Conservation (phyloP, 64 coral and sea anemone genomes). For the Stylophora pistillata region DNA sequence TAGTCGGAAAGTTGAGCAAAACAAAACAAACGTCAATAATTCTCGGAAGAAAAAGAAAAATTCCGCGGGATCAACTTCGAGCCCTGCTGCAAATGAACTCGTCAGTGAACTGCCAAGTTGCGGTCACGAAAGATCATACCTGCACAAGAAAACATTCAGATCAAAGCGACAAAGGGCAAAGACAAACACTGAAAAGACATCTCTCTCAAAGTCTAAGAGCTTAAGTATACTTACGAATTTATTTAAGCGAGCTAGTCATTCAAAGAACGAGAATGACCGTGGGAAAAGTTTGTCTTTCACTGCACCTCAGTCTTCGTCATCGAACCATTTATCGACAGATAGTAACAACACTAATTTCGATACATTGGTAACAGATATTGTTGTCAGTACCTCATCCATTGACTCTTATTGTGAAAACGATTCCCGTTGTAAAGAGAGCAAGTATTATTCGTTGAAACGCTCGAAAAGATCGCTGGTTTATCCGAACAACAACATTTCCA, state of each 20-base stretch:
- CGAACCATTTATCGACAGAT: constrained; percentile 18
- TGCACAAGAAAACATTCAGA: constrained; percentile 32
- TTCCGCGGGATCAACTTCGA: constrained; percentile 29
- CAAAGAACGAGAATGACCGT: constrained; percentile 49
- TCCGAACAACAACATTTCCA: constrained; percentile 27
- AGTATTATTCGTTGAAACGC: constrained; percentile 67
- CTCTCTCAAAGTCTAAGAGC: constrained; percentile 64
- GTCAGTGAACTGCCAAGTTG: constrained; percentile 9
- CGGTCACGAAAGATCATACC: not conserved
- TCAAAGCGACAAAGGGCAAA: constrained; percentile 27
- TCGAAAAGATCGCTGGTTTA: constrained; percentile 56
- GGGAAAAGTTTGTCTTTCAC: constrained; percentile 36
- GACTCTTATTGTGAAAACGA: constrained; percentile 50
- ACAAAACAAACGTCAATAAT: constrained; percentile 54
- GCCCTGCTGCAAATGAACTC: not conserved
- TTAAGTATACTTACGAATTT: constrained; percentile 79
- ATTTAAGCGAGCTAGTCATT: constrained; percentile 63
- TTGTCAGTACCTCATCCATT: constrained; percentile 44
- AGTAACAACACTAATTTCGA: constrained; percentile 5
- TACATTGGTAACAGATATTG: constrained; percentile 27
- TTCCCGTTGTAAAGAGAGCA: not conserved
- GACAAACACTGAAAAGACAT: constrained; percentile 47
- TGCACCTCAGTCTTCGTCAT: not conserved
- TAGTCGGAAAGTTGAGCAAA: constrained; percentile 50
- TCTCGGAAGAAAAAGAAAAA: constrained; percentile 34